Conservation (phyloP, 2,888 invertebrate species). For the Sphinx pinastri region DNA sequence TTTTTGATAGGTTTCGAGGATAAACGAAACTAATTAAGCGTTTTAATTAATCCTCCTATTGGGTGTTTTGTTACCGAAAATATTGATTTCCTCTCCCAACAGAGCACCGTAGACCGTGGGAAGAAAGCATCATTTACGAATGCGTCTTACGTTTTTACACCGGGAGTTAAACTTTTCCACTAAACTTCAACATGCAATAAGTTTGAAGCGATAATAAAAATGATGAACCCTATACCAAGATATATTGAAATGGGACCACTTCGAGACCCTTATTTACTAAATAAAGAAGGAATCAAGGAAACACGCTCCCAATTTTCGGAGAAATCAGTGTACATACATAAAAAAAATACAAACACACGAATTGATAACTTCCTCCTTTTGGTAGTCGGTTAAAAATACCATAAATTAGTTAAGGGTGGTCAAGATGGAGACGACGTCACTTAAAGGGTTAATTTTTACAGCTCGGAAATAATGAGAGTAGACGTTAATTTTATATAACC, state of each 20-base stretch:
- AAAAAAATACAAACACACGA: no score
- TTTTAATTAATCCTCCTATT: constrained; percentile 78
- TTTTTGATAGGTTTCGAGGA: constrained; percentile 75
- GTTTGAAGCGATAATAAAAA: constrained; percentile 48
- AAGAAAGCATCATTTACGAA: constrained; percentile 44
- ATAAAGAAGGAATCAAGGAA: no score
- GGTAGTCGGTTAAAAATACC: no score
- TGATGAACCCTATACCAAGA: no score
- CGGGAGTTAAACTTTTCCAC: neutral
- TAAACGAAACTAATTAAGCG: constrained; percentile 80
- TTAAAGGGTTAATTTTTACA: constrained; percentile 60
- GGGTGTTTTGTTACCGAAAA: constrained; percentile 75
- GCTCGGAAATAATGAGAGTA: constrained; percentile 46
- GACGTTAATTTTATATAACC: constrained; percentile 52
- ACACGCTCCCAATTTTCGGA: no score
- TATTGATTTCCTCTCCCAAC: constrained; percentile 65
- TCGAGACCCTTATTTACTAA: no score
- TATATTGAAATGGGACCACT: no score
- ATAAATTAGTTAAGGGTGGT: constrained; percentile 52
- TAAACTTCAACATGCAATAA: constrained; percentile 35
- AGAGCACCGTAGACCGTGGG: constrained; percentile 48
- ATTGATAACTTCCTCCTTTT: no score
- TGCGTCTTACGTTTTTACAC: constrained; percentile 38
- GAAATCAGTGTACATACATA: no score
- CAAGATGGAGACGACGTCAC: constrained; percentile 46